phyloP scores from a whole-genome alignment of 2,113 vertebrate species.

The Pteronura brasiliensis region DNA sequence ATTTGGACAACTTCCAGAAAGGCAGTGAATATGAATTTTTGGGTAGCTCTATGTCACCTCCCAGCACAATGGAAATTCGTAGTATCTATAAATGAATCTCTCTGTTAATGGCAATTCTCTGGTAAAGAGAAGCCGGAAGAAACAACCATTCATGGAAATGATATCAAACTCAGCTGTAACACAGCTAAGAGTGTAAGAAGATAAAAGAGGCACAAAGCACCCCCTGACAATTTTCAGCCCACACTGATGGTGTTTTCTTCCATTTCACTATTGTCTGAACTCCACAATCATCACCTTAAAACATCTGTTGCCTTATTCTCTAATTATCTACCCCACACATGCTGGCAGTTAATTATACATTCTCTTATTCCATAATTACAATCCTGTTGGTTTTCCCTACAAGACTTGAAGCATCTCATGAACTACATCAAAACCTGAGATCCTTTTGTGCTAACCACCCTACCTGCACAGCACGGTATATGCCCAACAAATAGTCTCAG shows the following conservation, averaged over 20 bases:
- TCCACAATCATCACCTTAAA: neutral
- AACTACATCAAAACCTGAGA: accelerated
- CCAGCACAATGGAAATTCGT: neutral
- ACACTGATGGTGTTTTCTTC: accelerated
- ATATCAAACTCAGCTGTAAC: accelerated
- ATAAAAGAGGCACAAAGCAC: too few species aligned
- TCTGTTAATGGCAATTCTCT: accelerated
- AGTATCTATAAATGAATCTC: accelerated
- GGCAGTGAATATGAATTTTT: accelerated
- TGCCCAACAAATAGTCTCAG: too few species aligned
- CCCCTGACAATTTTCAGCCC: neutral
- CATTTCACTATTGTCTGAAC: neutral
- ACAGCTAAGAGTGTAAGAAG: accelerated
- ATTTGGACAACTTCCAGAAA: neutral
- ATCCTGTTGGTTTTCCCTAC: neutral
- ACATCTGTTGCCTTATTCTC: neutral
- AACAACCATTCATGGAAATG: neutral
- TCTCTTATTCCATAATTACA: neutral
- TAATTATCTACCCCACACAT: neutral
- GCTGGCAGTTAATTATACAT: neutral
- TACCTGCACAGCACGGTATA: accelerated
- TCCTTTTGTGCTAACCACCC: accelerated
- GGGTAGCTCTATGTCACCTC: accelerated
- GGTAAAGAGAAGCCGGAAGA: neutral
- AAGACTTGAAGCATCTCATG: neutral